Conservation (phyloP, 2,797 vertebrate genomes). For the Esox lucius region DNA sequence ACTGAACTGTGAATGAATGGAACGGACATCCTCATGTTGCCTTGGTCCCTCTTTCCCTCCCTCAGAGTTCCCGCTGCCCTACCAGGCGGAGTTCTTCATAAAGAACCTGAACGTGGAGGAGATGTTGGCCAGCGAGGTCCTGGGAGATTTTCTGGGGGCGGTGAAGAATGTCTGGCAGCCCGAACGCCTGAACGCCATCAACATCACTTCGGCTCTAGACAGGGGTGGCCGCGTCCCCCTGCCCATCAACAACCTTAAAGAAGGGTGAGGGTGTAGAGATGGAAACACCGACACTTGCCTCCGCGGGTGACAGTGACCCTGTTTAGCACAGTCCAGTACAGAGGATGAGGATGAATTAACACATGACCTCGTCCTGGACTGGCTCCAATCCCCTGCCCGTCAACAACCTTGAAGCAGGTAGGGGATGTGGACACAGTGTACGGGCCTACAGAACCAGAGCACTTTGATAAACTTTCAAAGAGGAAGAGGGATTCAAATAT, state of each 20-base stretch:
- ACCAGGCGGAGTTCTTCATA: conserved; percentile 97
- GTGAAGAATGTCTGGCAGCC: conserved; percentile 99
- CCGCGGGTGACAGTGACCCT: background rate
- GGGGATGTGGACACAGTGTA: too few relatives aligned
- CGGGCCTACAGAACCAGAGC: too few relatives aligned
- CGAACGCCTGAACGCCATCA: conserved; percentile 93
- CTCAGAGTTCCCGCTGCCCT: conserved; percentile 90
- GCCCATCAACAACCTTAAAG: conserved; percentile 97
- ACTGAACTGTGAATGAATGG: too few relatives aligned
- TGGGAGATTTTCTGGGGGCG: conserved; percentile 95
- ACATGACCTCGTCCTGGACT: background rate
- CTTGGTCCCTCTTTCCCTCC: background rate
- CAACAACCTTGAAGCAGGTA: too few relatives aligned
- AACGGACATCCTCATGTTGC: too few relatives aligned
- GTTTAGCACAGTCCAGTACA: background rate
- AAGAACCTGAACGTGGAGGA: conserved; percentile 99
- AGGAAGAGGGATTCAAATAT: too few relatives aligned
- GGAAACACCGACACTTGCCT: background rate
- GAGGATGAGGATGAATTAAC: background rate
- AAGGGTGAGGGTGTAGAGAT: conserved; percentile 82
- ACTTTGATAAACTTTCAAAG: too few relatives aligned
- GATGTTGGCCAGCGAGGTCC: conserved; percentile 96
- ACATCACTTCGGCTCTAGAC: conserved; percentile 96
- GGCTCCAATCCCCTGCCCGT: background rate
- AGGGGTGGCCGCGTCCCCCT: conserved; percentile 93